Conservation (phyloP, 2,888 invertebrate genomes). For the Cheilosia pagana region DNA sequence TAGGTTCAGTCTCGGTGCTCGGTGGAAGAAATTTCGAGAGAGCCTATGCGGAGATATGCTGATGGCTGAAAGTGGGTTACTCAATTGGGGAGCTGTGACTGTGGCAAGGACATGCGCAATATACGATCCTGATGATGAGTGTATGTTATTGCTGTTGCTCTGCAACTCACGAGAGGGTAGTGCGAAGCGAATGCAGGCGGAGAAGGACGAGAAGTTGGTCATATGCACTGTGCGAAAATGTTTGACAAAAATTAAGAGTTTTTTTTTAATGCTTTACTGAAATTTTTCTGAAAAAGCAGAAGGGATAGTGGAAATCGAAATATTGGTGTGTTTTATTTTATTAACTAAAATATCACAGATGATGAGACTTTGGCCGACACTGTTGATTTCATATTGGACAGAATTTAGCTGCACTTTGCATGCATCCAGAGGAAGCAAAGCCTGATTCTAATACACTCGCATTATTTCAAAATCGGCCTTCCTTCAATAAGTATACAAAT, state of each 20-base stretch:
- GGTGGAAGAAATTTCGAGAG: conserved; percentile 30
- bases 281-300: too few relatives aligned
- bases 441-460: too few relatives aligned
- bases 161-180: conserved; percentile 29
- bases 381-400: too few relatives aligned
- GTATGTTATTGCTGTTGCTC: conserved; percentile 22
- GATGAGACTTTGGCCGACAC: too few relatives aligned
- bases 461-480: too few relatives aligned
- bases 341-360: too few relatives aligned
- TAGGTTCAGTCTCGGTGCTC: conserved; percentile 35
- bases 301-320: too few relatives aligned
- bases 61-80: conserved; percentile 56
- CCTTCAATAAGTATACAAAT: too few relatives aligned
- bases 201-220: background rate
- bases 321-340: too few relatives aligned
- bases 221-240: conserved; percentile 57
- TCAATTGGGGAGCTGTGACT: conserved; percentile 23
- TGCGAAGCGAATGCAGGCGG: conserved; percentile 2
- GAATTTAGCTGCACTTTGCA: too few relatives aligned
- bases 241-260: conserved; percentile 7
- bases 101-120: conserved; percentile 64
- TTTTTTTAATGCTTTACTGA: too few relatives aligned
- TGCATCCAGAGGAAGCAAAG: too few relatives aligned
- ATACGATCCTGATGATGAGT: conserved; percentile 54
- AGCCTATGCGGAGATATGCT: conserved; percentile 56